A percentile compares a stretch with the other conserved stretches of the same genome.
Evolutionary conservation across 2,113 vertebrate genomes (phyloP).

Genomic region (Thalassarche chlororhynchos): DNA sequence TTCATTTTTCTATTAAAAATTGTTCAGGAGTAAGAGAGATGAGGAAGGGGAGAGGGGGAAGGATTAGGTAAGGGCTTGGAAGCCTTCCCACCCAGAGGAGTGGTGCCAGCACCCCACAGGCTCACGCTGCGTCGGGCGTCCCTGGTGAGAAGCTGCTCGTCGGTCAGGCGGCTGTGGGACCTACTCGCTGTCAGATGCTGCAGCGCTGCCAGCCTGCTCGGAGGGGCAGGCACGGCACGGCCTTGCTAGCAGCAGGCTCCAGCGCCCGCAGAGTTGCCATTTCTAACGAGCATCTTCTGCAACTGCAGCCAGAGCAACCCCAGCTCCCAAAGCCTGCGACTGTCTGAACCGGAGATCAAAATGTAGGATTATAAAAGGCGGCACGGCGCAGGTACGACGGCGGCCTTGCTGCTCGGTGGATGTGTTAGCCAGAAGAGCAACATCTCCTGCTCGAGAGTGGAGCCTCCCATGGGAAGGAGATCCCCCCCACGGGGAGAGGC

Average conservation of each 20-base stretch:
- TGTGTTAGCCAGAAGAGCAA: background rate
- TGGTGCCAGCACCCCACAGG: background rate
- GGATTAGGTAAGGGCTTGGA: conserved; percentile 15
- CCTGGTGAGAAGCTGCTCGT: background rate
- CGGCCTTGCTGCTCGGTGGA: background rate
- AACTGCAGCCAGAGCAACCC: background rate
- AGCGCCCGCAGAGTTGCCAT: background rate
- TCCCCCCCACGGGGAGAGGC: background rate
- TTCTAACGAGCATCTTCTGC: background rate
- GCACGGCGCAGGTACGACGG: fast-evolving
- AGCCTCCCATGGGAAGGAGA: background rate
- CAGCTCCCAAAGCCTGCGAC: background rate
- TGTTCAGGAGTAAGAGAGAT: background rate
- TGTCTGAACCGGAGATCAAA: background rate
- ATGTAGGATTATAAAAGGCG: background rate
- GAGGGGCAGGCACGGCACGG: background rate
- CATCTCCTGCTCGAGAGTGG: background rate
- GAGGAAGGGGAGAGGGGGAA: background rate
- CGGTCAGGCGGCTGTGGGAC: background rate
- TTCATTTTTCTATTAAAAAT: background rate
- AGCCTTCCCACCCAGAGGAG: background rate
- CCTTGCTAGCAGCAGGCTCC: background rate
- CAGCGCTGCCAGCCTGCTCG: background rate
- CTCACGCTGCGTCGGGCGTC: fast-evolving
- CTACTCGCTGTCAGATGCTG: background rate